These are phyloP conservation scores for Glossosoma conforme DNA, from an alignment of 1,140 invertebrate genomes.

Conservation along the genomic window DNA sequence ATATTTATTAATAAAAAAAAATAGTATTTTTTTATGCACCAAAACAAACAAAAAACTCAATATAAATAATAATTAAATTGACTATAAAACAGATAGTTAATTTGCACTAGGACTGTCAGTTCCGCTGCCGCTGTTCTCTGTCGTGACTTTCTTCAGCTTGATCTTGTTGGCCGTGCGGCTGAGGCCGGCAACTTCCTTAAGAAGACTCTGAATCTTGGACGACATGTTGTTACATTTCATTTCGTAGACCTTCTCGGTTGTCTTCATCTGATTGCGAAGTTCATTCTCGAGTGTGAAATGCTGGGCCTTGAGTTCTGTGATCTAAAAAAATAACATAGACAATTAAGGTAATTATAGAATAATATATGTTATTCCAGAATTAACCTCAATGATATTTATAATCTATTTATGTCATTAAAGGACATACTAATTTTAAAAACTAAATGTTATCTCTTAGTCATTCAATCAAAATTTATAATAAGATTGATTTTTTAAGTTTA, in stretches of 20 bases:
- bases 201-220: constrained; percentile 67
- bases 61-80: no score
- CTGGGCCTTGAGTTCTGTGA: constrained; percentile 88
- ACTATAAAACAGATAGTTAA: constrained; percentile 38
- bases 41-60: no score
- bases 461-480: no score
- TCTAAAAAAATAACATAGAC: constrained; percentile 61
- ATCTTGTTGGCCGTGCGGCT: constrained; percentile 73
- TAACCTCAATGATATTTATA: no score
- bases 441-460: no score
- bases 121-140: constrained; percentile 68
- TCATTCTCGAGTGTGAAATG: constrained; percentile 86
- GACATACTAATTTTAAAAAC: constrained; percentile 1
- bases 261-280: constrained; percentile 77
- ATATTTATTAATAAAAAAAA: no score
- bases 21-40: no score
- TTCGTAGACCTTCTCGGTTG: constrained; percentile 73
- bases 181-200: constrained; percentile 80
- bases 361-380: no score
- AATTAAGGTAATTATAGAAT: neutral
- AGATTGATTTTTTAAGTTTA: no score
- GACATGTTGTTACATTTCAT: constrained; percentile 75
- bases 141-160: constrained; percentile 41
- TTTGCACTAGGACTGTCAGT: constrained; percentile 65
- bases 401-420: no score